Evolutionary conservation across 2,888 invertebrate species (phyloP), one percentile per base, ranked within the genome.

Genomic region (Drosophila rellima): DNA sequence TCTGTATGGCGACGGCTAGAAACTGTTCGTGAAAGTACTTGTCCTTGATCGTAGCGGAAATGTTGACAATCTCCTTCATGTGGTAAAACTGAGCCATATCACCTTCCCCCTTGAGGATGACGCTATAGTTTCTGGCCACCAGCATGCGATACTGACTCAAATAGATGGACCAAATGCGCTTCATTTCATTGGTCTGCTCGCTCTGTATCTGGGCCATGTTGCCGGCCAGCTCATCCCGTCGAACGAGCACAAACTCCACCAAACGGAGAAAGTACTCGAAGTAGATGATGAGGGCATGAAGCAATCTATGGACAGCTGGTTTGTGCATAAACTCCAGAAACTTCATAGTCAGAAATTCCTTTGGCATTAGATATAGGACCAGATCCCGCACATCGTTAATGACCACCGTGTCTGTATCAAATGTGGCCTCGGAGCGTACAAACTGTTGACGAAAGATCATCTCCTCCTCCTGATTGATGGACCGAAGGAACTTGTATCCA

Each of bases 221-320:
- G 0, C 86, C 89, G 0, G 78, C 60, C 10, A 89, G 71, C 56
- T 92, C 92, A 61, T 92, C 91, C 2, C 91, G 82, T 0, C 90
- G 85, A 35, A 92, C 88, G 2, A 92, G 70, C 6, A 91, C 64
- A 64, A 89, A 91, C 63, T 92, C 92, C 0, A 91, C 90, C 37
- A 91, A 64, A 26, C 90, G 90, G 13, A 92, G 61, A 56, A 88
- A 92, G 61, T 92, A 81, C 62, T 92, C 92, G 33, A 92, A 91
- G 70, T 92, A 92, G 26, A 91, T 91, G 31, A 92, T 84, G 31
- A 92, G 63, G 0, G 91, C 84, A 52, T 91, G 90, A 1, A 92
- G 59, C 39, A 92, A 88, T 11, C 74, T 69, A 56, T 92, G 84
- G 0, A 91, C 82, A 0, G 80, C 74, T 33, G 84, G 76, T 0